Percentiles rank a stretch among this genome's conserved stretches.
These are phyloP conservation scores for Monarcha castaneiventris DNA, from an alignment of 2,113 vertebrate genomes.

Conservation along the genomic window DNA sequence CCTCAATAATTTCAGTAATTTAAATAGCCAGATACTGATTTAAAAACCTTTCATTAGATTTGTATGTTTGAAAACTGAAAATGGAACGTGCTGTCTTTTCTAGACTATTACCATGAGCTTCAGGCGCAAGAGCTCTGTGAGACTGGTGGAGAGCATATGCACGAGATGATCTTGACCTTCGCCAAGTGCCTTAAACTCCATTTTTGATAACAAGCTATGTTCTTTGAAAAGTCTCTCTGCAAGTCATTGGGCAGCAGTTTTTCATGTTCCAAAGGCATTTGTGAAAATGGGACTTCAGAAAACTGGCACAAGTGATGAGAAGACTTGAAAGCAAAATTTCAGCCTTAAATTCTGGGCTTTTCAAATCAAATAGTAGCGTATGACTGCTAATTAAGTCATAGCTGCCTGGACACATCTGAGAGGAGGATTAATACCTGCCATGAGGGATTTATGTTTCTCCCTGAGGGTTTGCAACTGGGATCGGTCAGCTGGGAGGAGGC, in stretches of 20 bases:
- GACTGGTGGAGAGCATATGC: neutral
- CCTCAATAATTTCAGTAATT: neutral
- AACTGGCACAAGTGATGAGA: neutral
- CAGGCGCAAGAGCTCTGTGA: neutral
- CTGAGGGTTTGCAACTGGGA: neutral
- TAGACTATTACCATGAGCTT: rapidly evolving
- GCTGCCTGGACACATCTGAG: neutral
- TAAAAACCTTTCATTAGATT: neutral
- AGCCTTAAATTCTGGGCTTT: neutral
- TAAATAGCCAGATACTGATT: neutral
- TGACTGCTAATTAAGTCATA: neutral
- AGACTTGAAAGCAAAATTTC: neutral
- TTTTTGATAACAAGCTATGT: neutral
- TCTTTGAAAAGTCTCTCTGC: neutral
- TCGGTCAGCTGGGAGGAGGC: neutral
- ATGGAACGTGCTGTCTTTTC: neutral
- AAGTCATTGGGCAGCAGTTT: neutral
- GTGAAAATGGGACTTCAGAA: neutral
- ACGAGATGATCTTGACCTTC: neutral
- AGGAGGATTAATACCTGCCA: neutral
- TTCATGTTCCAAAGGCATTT: neutral
- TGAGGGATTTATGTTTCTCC: neutral
- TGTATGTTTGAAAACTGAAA: neutral
- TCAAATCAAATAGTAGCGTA: neutral
- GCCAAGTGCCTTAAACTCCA: neutral